Base-by-base conservation (phyloP, 2,888 invertebrate species). In the Lepidonotus clava region DNA sequence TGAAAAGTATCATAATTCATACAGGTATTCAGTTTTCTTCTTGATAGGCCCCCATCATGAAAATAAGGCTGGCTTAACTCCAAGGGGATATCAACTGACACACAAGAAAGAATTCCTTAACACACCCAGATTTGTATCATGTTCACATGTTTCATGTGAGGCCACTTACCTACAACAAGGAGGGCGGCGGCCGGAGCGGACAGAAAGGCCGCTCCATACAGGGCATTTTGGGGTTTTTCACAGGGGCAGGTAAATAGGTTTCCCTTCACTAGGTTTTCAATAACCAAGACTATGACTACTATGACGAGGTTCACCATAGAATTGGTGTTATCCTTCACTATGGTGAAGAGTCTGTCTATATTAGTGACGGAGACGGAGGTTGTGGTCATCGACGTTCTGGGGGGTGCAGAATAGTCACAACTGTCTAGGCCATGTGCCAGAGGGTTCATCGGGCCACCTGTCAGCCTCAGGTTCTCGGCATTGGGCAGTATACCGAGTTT, bases 241-340 rank as follows among this genome's bases (percentile, higher is more conserved):
- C 80, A 80, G 1, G 80, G 80, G 34, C 80, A 80, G 1, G 80
- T 80, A 28, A 80, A 80, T 5, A 80, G 34, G n/a, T 80, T 80
- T 18, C 80, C 80, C 18, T 80, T 80, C 46, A 80, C 80, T 6
- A 80, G 5, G 18, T 80, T 41, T 24, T 80, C 80, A n/a, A 46
- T 28, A 18, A 80, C 46, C 46, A 80, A 46, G 11, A 80, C 51
- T 18, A 46, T 51, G 1, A 4, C 34, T 4, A 80, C 80, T 14
- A 80, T 80, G 32, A 80, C 46, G 46, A 80, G 51, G 28, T 80
- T 80, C 46, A 80, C 34, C 80, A 80, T 46, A 34, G 41, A 46
- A 32, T 41, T 46, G 1, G 28, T 80, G 21, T 80, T 80, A 28
- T 80, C 80, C 51, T 80, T 80, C 14, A 80, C 80, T 14, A 51